These are phyloP conservation scores for Lota lota DNA, from an alignment of 2,113 vertebrate species.

Conservation along the genomic window DNA sequence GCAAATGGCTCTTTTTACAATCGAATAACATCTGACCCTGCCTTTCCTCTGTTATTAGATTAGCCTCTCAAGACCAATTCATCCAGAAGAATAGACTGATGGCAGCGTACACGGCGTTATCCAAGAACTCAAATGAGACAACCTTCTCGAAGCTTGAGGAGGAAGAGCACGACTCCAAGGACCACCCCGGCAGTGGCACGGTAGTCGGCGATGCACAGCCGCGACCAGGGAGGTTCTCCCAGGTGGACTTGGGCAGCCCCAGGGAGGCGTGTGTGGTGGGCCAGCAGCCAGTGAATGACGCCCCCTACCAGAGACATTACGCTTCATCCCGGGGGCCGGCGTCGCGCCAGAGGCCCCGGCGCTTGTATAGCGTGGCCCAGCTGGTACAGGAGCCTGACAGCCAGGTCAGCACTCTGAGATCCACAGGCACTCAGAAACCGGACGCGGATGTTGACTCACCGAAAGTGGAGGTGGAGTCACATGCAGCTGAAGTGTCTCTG, in stretches of 20 bases:
- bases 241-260: too few relatives aligned
- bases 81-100: slow-evolving; percentile 59
- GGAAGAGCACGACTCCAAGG: slow-evolving; percentile 43
- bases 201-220: too few relatives aligned
- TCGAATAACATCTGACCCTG: too few relatives aligned
- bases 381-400: slow-evolving; percentile 77
- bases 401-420: slow-evolving; percentile 46
- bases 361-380: slow-evolving; percentile 67
- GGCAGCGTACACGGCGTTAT: slow-evolving; percentile 74
- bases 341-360: neutral
- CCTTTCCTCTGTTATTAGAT: too few relatives aligned
- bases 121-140: slow-evolving; percentile 41
- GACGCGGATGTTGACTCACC: too few relatives aligned
- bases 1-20: too few relatives aligned
- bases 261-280: slow-evolving; percentile 17
- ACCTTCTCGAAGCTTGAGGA: slow-evolving; percentile 76
- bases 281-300: slow-evolving; percentile 16
- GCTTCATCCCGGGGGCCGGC: slow-evolving; percentile 4
- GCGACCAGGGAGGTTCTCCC: too few relatives aligned
- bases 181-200: too few relatives aligned
- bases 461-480: too few relatives aligned
- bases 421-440: slow-evolving; percentile 36
- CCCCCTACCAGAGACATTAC: neutral
- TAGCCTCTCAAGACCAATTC: neutral
- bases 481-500: too few relatives aligned